These are phyloP conservation scores for Spodoptera frugiperda DNA, from an alignment of 1,140 invertebrate species.

Conservation along the genomic window DNA sequence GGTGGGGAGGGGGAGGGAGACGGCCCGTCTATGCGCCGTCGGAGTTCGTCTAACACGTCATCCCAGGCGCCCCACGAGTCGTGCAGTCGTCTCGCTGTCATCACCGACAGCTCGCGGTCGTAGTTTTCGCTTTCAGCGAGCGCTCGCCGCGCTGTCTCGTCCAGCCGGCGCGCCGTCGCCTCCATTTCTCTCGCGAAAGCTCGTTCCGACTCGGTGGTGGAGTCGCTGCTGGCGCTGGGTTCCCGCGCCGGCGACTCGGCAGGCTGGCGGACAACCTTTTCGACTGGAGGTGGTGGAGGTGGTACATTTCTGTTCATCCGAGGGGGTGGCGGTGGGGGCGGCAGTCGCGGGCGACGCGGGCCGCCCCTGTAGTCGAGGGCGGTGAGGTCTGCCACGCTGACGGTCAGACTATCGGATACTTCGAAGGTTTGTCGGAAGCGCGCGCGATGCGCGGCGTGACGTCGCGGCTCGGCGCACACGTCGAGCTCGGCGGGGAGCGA, in stretches of 20 bases:
- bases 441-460: conserved; percentile 69
- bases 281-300: conserved; percentile 65
- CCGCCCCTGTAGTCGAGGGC: conserved; percentile 80
- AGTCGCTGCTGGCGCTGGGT: conserved; percentile 80
- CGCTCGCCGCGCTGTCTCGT: conserved; percentile 74
- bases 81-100: conserved; percentile 79
- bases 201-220: conserved; percentile 83
- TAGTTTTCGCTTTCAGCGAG: conserved; percentile 81
- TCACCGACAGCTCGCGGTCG: conserved; percentile 85
- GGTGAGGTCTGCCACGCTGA: conserved; percentile 84
- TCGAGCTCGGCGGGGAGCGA: conserved; percentile 84
- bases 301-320: conserved; percentile 56
- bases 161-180: conserved; percentile 76
- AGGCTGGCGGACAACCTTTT: conserved; percentile 56
- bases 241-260: conserved; percentile 66
- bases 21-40: conserved; percentile 69
- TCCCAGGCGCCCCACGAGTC: conserved; percentile 83
- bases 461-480: conserved; percentile 81
- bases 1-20: conserved; percentile 74
- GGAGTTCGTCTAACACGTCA: conserved; percentile 82
- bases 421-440: conserved; percentile 81
- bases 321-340: conserved; percentile 69
- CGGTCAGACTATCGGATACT: conserved; percentile 79
- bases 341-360: conserved; percentile 68
- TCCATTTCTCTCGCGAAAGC: conserved; percentile 83